These are phyloP conservation scores for Chionis minor DNA, from an alignment of 2,113 vertebrate genomes.

Conservation along the genomic window DNA sequence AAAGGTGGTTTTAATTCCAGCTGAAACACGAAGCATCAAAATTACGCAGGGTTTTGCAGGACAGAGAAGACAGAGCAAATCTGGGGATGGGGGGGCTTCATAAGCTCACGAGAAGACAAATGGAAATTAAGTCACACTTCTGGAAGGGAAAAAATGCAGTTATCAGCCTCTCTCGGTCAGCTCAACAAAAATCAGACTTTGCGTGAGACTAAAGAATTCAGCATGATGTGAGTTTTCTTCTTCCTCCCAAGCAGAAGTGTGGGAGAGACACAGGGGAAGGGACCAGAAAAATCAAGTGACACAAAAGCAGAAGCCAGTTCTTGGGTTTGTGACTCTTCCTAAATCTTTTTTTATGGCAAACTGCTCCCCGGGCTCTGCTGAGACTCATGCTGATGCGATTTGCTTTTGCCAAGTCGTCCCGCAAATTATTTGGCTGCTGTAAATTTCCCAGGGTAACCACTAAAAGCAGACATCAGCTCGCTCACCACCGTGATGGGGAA, in stretches of 20 bases:
- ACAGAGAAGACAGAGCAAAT: not conserved
- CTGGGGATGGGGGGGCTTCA: not conserved
- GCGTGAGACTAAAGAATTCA: not conserved
- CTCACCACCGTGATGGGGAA: not conserved
- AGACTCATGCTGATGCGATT: not conserved
- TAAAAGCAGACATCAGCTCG: not conserved
- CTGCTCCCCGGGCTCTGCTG: not conserved
- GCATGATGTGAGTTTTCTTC: not conserved
- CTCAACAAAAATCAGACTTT: not conserved
- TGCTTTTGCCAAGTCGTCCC: not conserved
- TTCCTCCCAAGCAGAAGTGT: not conserved
- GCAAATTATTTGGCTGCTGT: not conserved
- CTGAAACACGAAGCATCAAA: not conserved
- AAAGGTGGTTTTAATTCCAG: not conserved
- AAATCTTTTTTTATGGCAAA: not conserved
- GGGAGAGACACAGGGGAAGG: not conserved
- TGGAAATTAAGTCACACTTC: not conserved
- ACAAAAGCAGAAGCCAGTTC: not conserved
- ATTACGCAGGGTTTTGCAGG: not conserved
- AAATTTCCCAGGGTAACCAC: constrained; percentile 50
- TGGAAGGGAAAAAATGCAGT: not conserved
- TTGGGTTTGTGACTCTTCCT: not conserved
- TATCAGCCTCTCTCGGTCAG: not conserved
- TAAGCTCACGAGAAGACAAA: not conserved
- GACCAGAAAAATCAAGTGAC: not conserved